Evolutionary conservation across 2,888 invertebrate species (phyloP).

Genomic region (Pristionchus fissidentatus): DNA sequence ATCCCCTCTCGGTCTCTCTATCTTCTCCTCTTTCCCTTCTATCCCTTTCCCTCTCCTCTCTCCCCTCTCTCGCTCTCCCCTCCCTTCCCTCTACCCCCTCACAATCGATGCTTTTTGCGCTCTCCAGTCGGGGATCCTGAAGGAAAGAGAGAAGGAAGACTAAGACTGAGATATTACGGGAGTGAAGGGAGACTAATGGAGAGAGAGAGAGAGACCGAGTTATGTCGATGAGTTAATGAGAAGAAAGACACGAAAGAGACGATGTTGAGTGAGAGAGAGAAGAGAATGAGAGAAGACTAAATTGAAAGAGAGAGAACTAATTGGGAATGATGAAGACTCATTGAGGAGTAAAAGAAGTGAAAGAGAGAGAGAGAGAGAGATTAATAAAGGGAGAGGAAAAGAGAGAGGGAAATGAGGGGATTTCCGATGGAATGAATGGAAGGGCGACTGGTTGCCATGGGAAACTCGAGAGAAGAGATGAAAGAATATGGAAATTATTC

Average conservation of each 20-base stretch:
- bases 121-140: conserved; percentile 28
- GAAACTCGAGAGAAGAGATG: not conserved
- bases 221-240: not conserved
- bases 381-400: not conserved
- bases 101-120: conserved; percentile 18
- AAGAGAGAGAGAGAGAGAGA: not conserved
- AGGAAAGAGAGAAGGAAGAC: not conserved
- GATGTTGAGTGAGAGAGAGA: not conserved
- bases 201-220: not conserved
- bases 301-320: not conserved
- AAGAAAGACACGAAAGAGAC: not conserved
- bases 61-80: conserved; percentile 32
- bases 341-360: too few relatives aligned
- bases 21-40: not conserved
- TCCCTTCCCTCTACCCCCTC: conserved; percentile 43
- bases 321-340: not conserved
- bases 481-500: not conserved
- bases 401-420: not conserved
- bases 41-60: not conserved
- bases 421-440: not conserved
- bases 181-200: not conserved
- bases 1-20: conserved; percentile 19
- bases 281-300: not conserved
- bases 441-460: not conserved
- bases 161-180: not conserved